A percentile compares a stretch with the other conserved stretches of the same genome.
These are phyloP conservation scores for Molossus alvarezi DNA, from an alignment of 2,797 vertebrate species.

Conservation along the genomic window DNA sequence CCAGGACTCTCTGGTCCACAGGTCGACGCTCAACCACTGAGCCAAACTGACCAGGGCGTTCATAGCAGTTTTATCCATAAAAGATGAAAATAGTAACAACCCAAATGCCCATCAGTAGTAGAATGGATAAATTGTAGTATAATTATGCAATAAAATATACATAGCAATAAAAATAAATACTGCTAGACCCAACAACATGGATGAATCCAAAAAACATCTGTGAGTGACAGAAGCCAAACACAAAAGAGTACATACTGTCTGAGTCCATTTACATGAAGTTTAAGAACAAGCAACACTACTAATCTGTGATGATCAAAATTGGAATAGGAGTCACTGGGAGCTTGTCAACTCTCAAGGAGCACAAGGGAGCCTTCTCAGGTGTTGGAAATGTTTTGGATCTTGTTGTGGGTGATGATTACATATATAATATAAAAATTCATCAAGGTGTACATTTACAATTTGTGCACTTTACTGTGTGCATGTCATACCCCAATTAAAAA, in stretches of 20 bases:
- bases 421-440: conserved; percentile 1
- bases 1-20: no score
- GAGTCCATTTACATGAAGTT: conserved; percentile 52
- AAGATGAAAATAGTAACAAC: neutral
- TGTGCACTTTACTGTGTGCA: neutral
- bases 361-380: neutral
- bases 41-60: neutral
- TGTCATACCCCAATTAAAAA: conserved; percentile 43
- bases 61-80: conserved; percentile 43
- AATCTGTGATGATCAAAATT: neutral
- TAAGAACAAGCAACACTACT: neutral
- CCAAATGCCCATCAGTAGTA: neutral
- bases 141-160: conserved; percentile 35
- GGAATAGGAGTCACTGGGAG: neutral
- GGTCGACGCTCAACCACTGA: no score
- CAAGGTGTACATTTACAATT: neutral
- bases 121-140: conserved; percentile 25
- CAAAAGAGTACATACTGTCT: neutral
- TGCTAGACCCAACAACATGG: neutral
- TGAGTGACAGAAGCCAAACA: conserved; percentile 30
- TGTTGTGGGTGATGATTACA: neutral
- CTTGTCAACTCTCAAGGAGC: neutral
- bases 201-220: conserved; percentile 50
- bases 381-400: conserved; percentile 18
- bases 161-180: neutral